These are phyloP conservation scores for Eulemur macaco DNA, from an alignment of 2,113 vertebrate genomes.

Conservation along the genomic window DNA sequence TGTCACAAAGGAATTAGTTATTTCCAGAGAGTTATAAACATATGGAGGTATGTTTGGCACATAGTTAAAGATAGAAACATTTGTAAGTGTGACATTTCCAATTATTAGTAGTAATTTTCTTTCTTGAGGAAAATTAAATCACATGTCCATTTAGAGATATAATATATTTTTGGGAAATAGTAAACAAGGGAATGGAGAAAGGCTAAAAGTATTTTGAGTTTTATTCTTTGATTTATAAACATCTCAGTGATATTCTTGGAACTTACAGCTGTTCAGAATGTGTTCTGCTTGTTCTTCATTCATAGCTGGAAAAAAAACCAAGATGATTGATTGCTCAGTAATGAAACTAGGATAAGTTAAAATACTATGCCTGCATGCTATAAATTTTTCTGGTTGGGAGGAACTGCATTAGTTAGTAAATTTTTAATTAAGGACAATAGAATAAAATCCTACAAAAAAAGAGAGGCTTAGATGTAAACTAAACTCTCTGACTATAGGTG, in stretches of 20 bases:
- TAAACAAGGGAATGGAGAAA: neutral
- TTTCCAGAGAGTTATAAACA: neutral
- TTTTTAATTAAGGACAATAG: neutral
- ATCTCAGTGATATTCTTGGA: neutral
- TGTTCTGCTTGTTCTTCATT: conserved; percentile 79
- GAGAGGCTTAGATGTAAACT: neutral
- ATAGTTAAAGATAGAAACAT: neutral
- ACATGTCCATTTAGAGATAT: neutral
- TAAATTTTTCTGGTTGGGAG: neutral
- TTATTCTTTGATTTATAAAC: neutral
- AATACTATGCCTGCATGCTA: neutral
- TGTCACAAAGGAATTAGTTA: conserved; percentile 52
- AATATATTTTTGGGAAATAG: neutral
- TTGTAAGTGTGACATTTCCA: neutral
- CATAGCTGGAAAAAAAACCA: conserved; percentile 78
- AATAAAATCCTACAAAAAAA: neutral
- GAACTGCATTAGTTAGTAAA: neutral
- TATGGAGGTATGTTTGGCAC: neutral
- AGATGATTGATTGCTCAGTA: neutral
- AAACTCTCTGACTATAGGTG: neutral
- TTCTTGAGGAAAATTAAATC: neutral
- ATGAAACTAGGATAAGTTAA: neutral
- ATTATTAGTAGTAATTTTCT: neutral
- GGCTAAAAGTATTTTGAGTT: neutral
- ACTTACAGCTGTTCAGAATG: conserved; percentile 86